Base-by-base conservation (phyloP, 2,113 vertebrate genomes). In the Dromiciops gliroides region DNA sequence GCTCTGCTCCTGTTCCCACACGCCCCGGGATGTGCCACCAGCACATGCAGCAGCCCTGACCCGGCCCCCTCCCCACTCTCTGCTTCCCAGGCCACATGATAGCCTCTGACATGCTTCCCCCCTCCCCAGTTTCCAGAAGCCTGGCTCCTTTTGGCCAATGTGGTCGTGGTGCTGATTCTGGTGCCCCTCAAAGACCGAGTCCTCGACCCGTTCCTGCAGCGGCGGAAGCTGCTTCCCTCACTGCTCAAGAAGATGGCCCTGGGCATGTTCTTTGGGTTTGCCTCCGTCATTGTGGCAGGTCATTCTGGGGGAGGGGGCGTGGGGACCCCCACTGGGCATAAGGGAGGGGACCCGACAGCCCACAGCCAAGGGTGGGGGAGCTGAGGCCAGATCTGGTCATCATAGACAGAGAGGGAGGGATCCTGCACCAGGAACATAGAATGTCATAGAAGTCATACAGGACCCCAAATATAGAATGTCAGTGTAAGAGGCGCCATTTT, bases 61-160 rank as follows among this genome's bases (percentile, higher is more conserved):
- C n/a, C 7, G 0, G n/a, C 9, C 60, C 60, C 37, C n/a, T 6
- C n/a, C 5, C 4, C 67, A 75, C 67, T 6, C 67, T 83, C n/a
- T 83, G 67, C 67, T 83, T 83, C 67, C 16, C 67, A 83, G n/a
- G 67, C 67, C 19, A 2, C 67, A 44, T 22, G 67, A 23, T 44
- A 83, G 67, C 16, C 8, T 19, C n/a, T 83, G 67, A 83, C 44
- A 16, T 48, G 93, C 49, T 50, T 26, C 89, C 83, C 51, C 90
- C 49, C 50, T 1, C 16, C 56, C 25, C 25, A 98, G 98, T 94
- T 98, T 93, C 98, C 97, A 0, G 97, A 95, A 89, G 98, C 97
- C n/a, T 98, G 98, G 98, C 97, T 98, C 22, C 97, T 98, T 12
- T 94, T 98, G 96, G 97, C 98, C 95, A 98, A 97, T 0, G 94